A percentile compares a stretch with the other conserved stretches of the same genome.
These are phyloP conservation scores for Lithophane leautieri DNA, from an alignment of 2,888 invertebrate genomes.

Conservation along the genomic window DNA sequence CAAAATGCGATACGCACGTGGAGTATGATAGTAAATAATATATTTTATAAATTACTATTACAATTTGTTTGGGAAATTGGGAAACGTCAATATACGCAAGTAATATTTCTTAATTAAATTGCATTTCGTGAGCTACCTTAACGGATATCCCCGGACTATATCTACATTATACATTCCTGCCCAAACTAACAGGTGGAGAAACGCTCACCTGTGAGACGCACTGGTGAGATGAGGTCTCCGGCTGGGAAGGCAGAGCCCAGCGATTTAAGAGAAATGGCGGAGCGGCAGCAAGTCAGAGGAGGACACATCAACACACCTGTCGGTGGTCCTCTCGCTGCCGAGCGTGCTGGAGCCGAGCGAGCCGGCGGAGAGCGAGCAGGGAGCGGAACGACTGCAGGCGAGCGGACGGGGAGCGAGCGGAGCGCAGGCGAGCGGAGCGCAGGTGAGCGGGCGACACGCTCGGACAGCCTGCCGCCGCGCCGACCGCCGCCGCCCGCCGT, in stretches of 20 bases:
- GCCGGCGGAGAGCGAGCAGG: slow-evolving; percentile 14
- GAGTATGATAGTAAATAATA: not conserved
- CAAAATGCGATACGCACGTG: not conserved
- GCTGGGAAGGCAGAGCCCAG: slow-evolving; percentile 61
- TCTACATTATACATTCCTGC: not conserved
- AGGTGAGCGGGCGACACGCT: slow-evolving; percentile 48
- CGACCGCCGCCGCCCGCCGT: slow-evolving; percentile 74
- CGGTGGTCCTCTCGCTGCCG: slow-evolving; percentile 4
- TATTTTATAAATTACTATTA: not conserved
- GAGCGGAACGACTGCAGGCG: slow-evolving; percentile 22
- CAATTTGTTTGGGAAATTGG: not conserved
- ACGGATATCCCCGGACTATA: not conserved
- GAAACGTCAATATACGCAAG: not conserved
- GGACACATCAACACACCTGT: slow-evolving; percentile 21
- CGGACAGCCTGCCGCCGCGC: slow-evolving; percentile 73
- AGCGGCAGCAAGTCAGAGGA: slow-evolving; percentile 43
- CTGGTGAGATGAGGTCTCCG: slow-evolving; percentile 63
- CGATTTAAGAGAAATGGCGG: slow-evolving; percentile 38
- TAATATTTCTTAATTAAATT: not conserved
- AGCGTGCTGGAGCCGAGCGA: slow-evolving; percentile 21
- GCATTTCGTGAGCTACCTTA: not conserved
- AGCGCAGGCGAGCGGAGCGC: not conserved
- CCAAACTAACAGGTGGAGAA: slow-evolving; percentile 70
- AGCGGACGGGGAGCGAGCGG: slow-evolving; percentile 19
- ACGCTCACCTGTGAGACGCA: slow-evolving; percentile 72